Percentiles rank a stretch among this genome's conserved stretches.
Conservation (phyloP, 2,888 invertebrate species). For the Amphipoea lucens region DNA sequence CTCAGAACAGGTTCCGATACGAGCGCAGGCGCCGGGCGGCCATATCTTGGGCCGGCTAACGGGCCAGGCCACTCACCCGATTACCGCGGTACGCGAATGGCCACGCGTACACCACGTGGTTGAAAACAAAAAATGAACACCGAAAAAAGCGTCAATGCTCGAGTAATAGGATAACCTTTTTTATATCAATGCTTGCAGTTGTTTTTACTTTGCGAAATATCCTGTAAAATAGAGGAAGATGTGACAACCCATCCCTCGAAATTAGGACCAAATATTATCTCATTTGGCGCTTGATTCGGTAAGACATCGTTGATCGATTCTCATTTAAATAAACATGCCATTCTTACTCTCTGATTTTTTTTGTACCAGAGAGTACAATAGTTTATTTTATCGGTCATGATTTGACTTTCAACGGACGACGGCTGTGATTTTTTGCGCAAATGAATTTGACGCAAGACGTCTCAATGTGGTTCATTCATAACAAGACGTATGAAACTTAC, state of each 20-base stretch:
- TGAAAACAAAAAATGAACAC: background rate
- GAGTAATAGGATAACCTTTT: background rate
- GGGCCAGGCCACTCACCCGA: conserved; percentile 79
- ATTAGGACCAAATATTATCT: background rate
- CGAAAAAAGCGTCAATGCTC: background rate
- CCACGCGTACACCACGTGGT: conserved; percentile 55
- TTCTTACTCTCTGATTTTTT: background rate
- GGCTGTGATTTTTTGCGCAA: background rate
- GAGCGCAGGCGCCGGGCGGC: conserved; percentile 59
- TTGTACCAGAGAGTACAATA: background rate
- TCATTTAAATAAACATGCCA: background rate
- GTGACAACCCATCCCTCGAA: background rate
- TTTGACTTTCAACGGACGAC: background rate
- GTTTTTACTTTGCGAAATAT: background rate
- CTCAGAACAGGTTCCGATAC: conserved; percentile 56
- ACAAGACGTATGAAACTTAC: background rate
- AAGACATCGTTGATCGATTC: background rate
- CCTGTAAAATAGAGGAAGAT: background rate
- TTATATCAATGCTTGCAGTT: background rate
- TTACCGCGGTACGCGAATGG: conserved; percentile 68
- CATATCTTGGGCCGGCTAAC: conserved; percentile 72
- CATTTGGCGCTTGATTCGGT: background rate
- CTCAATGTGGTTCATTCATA: conserved; percentile 9
- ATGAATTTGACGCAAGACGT: conserved; percentile 17
- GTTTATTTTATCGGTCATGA: background rate